phyloP scores from a whole-genome alignment of 2,797 vertebrate genomes.

The Sphenodon punctatus region DNA sequence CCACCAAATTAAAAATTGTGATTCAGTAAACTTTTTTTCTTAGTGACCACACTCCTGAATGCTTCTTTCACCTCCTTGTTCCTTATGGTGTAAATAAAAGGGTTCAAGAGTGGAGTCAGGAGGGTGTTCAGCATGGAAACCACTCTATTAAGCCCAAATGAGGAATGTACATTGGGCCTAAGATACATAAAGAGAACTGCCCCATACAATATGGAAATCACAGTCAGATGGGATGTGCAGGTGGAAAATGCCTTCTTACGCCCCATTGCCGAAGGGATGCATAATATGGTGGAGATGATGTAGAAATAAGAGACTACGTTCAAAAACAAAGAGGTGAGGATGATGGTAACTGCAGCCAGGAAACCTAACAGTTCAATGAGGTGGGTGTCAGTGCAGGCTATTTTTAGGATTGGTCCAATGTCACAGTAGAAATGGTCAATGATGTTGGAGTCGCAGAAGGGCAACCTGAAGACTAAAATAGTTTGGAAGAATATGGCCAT shows the following conservation, averaged over 20 bases:
- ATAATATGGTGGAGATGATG: conserved; percentile 44
- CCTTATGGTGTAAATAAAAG: conserved; percentile 58
- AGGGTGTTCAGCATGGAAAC: conserved; percentile 56
- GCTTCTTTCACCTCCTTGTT: conserved; percentile 56
- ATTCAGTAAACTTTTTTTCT: too few species aligned
- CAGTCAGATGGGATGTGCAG: conserved; percentile 47
- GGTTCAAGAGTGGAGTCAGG: conserved; percentile 52
- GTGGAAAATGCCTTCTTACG: conserved; percentile 50
- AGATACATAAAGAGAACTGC: conserved; percentile 64
- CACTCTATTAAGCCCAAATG: conserved; percentile 44
- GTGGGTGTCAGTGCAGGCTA: conserved; percentile 46
- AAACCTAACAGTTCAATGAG: conserved; percentile 45
- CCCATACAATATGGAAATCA: conserved; percentile 54
- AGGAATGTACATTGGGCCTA: conserved; percentile 32
- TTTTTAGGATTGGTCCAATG: conserved; percentile 46
- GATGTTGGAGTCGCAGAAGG: conserved; percentile 54
- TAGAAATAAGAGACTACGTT: conserved; percentile 38
- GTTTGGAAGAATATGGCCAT: conserved; percentile 16
- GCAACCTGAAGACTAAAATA: not conserved
- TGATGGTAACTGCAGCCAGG: conserved; percentile 14
- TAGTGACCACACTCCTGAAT: not conserved
- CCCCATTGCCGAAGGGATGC: conserved; percentile 31
- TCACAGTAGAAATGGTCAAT: conserved; percentile 67
- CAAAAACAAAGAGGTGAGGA: conserved; percentile 50
- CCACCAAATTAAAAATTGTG: too few species aligned